Evolutionary conservation across 2,797 vertebrate species (phyloP).

Genomic region (Coregonus sp.): DNA sequence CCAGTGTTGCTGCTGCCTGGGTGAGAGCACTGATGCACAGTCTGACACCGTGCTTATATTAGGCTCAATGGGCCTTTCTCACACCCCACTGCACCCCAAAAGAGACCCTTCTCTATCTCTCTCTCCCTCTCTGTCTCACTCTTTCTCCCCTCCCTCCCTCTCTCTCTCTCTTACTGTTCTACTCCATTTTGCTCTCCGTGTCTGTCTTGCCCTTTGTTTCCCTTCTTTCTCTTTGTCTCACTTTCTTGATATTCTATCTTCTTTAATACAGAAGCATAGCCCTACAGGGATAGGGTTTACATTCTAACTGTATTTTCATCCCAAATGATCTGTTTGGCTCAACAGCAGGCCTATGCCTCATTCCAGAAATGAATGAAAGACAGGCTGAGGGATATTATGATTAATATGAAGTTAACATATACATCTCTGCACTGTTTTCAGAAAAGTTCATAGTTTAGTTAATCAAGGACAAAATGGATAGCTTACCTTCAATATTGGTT

Average conservation of each 20-base stretch:
- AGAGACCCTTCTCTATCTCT: slow-evolving; percentile 61
- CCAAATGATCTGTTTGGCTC: background rate
- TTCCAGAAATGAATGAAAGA: background rate
- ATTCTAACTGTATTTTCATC: slow-evolving; percentile 42
- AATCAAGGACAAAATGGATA: background rate
- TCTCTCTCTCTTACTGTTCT: slow-evolving; percentile 41
- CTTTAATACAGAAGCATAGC: slow-evolving; percentile 36
- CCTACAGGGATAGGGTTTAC: slow-evolving; percentile 69
- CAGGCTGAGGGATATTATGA: background rate
- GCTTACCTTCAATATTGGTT: background rate
- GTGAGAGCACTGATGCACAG: slow-evolving; percentile 80
- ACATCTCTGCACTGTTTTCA: background rate
- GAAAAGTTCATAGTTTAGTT: background rate
- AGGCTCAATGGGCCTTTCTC: slow-evolving; percentile 77
- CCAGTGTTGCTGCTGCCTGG: slow-evolving; percentile 66
- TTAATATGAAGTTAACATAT: background rate
- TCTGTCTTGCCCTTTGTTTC: slow-evolving; percentile 11
- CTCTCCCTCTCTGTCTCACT: slow-evolving; percentile 58
- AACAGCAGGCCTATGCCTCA: background rate
- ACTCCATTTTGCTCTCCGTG: slow-evolving; percentile 1
- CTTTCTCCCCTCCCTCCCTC: slow-evolving; percentile 49
- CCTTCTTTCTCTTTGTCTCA: background rate
- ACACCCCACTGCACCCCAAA: slow-evolving; percentile 80
- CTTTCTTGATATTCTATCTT: background rate
- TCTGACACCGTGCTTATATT: slow-evolving; percentile 74